Evolutionary conservation across 2,888 invertebrate genomes (phyloP).

Genomic region (Tiphia femorata): DNA sequence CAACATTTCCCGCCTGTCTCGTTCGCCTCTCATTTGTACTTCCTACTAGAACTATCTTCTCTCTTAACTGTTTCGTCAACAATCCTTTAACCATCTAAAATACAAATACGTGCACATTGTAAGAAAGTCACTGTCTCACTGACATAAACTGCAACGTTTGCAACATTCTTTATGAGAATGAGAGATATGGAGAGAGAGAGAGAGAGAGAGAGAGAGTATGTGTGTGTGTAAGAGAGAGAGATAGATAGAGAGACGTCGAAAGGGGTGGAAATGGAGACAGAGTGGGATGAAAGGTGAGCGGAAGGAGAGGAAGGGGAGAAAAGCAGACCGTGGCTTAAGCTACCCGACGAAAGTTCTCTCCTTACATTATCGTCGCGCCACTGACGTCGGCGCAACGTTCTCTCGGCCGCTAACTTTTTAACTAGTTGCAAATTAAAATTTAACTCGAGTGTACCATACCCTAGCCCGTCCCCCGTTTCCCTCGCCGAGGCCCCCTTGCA

Average conservation of each 20-base stretch:
- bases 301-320: neutral
- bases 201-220: neutral
- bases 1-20: too few species aligned
- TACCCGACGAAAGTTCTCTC: constrained; percentile 42
- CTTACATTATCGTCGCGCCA: constrained; percentile 45
- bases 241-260: neutral
- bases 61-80: too few species aligned
- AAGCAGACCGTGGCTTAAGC: constrained; percentile 23
- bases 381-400: constrained; percentile 9
- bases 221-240: too few species aligned
- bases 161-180: too few species aligned
- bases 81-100: too few species aligned
- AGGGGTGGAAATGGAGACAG: neutral
- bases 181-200: neutral
- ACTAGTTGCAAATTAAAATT: constrained; percentile 62
- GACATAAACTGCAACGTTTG: too few species aligned
- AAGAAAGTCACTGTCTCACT: too few species aligned
- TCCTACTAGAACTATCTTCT: too few species aligned
- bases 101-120: too few species aligned
- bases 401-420: constrained; percentile 53
- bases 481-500: constrained; percentile 11
- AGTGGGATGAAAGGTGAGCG: neutral
- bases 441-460: constrained; percentile 44
- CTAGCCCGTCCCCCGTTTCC: constrained; percentile 11
- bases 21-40: too few species aligned